Evolutionary conservation across 2,797 vertebrate genomes (phyloP).

Genomic region (Rhinogobio ventralis): DNA sequence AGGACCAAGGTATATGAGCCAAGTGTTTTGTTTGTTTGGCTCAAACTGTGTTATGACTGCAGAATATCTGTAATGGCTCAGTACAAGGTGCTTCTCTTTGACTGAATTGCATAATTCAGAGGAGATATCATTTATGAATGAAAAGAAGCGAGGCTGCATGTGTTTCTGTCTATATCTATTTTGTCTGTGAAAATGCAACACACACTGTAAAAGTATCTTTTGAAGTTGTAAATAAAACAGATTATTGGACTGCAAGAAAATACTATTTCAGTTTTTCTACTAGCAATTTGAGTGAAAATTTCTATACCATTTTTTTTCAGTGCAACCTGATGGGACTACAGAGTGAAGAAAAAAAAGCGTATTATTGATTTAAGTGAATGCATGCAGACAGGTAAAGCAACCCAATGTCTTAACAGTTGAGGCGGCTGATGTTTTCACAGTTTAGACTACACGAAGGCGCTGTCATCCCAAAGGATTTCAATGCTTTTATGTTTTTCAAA

Average conservation of each 20-base stretch:
- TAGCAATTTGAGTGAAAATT: too few species aligned
- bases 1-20: neutral
- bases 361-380: conserved; percentile 8
- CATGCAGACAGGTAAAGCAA: neutral
- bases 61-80: conserved; percentile 16
- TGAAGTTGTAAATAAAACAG: neutral
- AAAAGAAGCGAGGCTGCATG: conserved; percentile 50
- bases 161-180: conserved; percentile 40
- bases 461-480: neutral
- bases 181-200: conserved; percentile 10
- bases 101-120: conserved; percentile 70
- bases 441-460: neutral
- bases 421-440: neutral
- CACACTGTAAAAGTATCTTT: neutral
- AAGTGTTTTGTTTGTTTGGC: conserved; percentile 22
- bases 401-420: neutral
- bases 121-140: conserved; percentile 68
- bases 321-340: neutral
- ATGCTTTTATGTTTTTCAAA: neutral
- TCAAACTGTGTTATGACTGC: neutral
- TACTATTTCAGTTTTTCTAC: neutral
- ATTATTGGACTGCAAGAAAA: neutral
- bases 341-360: neutral
- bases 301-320: neutral
- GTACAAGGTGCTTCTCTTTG: conserved; percentile 49